Percentiles rank a stretch among this genome's conserved stretches.
These are phyloP conservation scores for Tachypleus tridentatus DNA, from an alignment of 1,140 invertebrate species.

Conservation along the genomic window DNA sequence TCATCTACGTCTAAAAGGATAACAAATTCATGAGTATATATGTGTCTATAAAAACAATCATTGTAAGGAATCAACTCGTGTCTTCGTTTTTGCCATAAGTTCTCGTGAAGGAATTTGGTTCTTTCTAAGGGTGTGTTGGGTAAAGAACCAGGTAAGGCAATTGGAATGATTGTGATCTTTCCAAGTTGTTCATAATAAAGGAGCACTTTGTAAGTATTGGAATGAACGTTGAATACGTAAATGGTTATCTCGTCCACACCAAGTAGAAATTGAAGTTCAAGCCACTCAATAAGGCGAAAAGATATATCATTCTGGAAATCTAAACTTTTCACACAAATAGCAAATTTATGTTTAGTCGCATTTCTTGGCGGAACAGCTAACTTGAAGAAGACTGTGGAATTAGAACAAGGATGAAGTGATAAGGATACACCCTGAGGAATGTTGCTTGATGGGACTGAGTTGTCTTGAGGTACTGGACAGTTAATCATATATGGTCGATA, in stretches of 20 bases:
- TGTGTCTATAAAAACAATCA: constrained; percentile 51
- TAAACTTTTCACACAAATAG: constrained; percentile 56
- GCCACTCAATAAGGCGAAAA: constrained; percentile 48
- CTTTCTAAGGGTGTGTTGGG: constrained; percentile 33
- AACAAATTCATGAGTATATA: constrained; percentile 47
- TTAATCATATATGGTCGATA: constrained; percentile 20
- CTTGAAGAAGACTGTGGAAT: constrained; percentile 5
- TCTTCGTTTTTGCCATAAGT: constrained; percentile 53
- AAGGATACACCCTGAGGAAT: constrained; percentile 7
- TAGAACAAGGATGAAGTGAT: constrained; percentile 1
- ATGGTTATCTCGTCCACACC: constrained; percentile 50
- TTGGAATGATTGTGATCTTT: constrained; percentile 41
- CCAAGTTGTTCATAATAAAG: constrained; percentile 40
- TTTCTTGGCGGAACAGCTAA: background rate
- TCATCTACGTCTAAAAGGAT: constrained; percentile 58
- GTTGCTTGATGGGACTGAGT: background rate
- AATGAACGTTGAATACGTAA: constrained; percentile 46
- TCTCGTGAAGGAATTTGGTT: constrained; percentile 33
- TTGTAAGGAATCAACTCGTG: constrained; percentile 60
- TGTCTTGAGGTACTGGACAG: constrained; percentile 10
- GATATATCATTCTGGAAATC: constrained; percentile 51
- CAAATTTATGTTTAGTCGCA: constrained; percentile 36
- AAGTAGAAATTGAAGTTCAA: constrained; percentile 50
- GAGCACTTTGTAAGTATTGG: constrained; percentile 41
- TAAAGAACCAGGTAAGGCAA: constrained; percentile 41